These are phyloP conservation scores for Lonchura striata DNA, from an alignment of 2,113 vertebrate genomes.

Conservation along the genomic window DNA sequence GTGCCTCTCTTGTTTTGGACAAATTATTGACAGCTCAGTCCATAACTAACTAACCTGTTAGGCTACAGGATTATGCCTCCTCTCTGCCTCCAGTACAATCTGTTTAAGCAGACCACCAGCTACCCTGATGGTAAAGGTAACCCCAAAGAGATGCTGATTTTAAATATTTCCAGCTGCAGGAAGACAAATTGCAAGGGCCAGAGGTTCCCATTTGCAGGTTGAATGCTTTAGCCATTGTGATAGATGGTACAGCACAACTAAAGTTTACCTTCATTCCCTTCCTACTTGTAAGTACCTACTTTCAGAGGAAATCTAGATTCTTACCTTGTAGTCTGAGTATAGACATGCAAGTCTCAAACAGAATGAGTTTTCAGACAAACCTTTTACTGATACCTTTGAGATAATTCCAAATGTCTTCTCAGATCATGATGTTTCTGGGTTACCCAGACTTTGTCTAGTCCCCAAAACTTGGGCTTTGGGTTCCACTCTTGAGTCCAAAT, in stretches of 20 bases:
- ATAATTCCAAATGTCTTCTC: neutral
- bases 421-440: neutral
- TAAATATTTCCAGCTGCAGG: neutral
- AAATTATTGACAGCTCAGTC: neutral
- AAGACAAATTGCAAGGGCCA: neutral
- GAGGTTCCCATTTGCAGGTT: neutral
- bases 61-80: neutral
- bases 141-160: neutral
- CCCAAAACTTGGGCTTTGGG: neutral
- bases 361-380: neutral
- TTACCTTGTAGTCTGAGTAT: neutral
- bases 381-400: neutral
- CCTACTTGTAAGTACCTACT: neutral
- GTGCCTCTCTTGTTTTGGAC: neutral
- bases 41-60: neutral
- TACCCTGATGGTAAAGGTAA: neutral
- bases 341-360: neutral
- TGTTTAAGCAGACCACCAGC: neutral
- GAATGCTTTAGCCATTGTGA: neutral
- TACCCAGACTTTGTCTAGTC: neutral
- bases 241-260: neutral
- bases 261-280: neutral
- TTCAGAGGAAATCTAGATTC: neutral
- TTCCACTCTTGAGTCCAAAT: neutral
- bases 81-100: neutral